phyloP scores from a whole-genome alignment of 2,113 vertebrate genomes.

The Paraplagusia blochii region DNA sequence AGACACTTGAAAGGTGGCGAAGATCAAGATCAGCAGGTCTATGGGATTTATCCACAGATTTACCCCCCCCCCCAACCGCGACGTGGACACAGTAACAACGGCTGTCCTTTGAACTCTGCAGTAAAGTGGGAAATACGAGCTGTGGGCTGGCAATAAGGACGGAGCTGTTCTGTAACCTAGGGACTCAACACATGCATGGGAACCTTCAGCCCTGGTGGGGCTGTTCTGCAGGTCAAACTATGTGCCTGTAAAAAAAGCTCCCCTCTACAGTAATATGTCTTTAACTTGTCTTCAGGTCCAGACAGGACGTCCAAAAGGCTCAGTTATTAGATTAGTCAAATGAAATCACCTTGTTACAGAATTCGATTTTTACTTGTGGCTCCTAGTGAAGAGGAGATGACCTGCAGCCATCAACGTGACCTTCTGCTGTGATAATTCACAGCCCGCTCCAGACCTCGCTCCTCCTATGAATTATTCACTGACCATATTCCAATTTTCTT shows the following conservation, averaged over 20 bases:
- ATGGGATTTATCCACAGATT: no score
- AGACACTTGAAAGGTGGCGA: neutral
- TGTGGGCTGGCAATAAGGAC: slow-evolving; percentile 55
- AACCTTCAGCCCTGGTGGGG: slow-evolving; percentile 2
- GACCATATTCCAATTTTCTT: slow-evolving; percentile 39
- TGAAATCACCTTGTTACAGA: neutral
- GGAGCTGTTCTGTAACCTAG: slow-evolving; percentile 14
- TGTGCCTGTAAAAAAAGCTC: no score
- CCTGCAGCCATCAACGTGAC: slow-evolving; percentile 20
- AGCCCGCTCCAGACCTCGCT: slow-evolving; percentile 31
- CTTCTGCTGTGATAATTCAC: slow-evolving; percentile 24
- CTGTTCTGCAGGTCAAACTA: neutral
- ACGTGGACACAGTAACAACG: slow-evolving; percentile 20
- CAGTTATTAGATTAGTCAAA: neutral
- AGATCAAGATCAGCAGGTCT: slow-evolving; percentile 1
- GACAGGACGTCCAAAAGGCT: neutral
- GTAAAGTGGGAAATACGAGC: slow-evolving; percentile 44
- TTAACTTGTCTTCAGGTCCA: neutral
- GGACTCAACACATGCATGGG: slow-evolving; percentile 30
- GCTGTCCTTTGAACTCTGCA: slow-evolving; percentile 45
- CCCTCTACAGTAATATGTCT: neutral
- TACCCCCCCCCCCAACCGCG: neutral
- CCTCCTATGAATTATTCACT: slow-evolving; percentile 55
- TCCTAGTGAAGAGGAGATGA: neutral
- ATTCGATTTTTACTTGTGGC: slow-evolving; percentile 7